Percentiles rank a stretch among this genome's conserved stretches.
These are phyloP conservation scores for Henicopernis longicauda DNA, from an alignment of 2,113 vertebrate genomes.

Conservation along the genomic window DNA sequence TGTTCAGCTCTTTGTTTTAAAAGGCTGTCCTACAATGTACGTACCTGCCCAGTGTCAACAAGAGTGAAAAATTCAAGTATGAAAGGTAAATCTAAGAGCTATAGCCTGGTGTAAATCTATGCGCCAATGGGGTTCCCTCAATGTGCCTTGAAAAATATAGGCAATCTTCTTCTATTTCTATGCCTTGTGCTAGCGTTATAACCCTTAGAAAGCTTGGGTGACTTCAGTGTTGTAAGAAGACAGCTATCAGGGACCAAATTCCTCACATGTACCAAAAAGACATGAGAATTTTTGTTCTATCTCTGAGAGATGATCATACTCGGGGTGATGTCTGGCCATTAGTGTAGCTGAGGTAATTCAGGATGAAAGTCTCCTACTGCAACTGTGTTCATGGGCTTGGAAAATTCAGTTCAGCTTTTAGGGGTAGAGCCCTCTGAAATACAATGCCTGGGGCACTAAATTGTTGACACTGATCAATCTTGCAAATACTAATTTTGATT, in stretches of 20 bases:
- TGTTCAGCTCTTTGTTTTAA: background rate
- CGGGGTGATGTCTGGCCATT: background rate
- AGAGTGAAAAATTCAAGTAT: background rate
- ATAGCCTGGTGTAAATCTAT: background rate
- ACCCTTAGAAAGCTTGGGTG: background rate
- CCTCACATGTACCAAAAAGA: background rate
- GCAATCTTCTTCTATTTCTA: background rate
- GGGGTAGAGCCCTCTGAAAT: background rate
- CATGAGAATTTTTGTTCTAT: background rate
- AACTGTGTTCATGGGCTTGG: background rate
- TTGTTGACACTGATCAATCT: background rate
- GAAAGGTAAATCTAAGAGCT: background rate
- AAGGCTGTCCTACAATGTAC: background rate
- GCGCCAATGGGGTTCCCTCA: rapidly evolving
- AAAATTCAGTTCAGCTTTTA: background rate
- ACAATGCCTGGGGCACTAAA: background rate
- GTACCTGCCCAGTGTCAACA: background rate
- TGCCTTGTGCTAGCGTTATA: background rate
- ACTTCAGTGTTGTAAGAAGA: background rate
- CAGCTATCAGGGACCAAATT: background rate
- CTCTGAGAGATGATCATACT: background rate
- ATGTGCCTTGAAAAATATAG: background rate
- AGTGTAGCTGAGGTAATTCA: background rate
- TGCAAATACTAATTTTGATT: background rate
- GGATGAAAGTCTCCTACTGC: background rate